phyloP scores from a whole-genome alignment of 2,888 invertebrate genomes.

The Trachelus iudaicus region DNA sequence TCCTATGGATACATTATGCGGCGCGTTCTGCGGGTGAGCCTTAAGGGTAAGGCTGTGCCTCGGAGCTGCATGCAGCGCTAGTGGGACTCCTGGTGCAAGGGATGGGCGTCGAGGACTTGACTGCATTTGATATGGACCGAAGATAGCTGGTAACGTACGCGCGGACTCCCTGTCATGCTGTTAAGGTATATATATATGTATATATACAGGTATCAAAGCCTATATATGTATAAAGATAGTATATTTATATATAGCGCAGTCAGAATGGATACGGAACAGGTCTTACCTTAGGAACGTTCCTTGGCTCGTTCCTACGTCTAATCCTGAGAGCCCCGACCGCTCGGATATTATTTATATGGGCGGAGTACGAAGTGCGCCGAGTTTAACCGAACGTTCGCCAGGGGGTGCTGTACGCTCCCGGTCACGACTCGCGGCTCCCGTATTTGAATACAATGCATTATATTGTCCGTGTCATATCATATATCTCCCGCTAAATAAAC shows the following conservation, averaged over 20 bases:
- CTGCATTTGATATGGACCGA: slow-evolving; percentile 63
- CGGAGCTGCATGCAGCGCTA: slow-evolving; percentile 11
- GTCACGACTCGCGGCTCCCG: slow-evolving; percentile 65
- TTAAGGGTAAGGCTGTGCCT: slow-evolving; percentile 7
- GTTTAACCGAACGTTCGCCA: slow-evolving; percentile 33
- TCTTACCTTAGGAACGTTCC: not conserved
- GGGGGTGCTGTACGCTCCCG: slow-evolving; percentile 53
- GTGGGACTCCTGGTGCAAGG: slow-evolving; percentile 18
- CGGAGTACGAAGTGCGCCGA: slow-evolving; percentile 37
- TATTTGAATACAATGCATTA: slow-evolving; percentile 67
- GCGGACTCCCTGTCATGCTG: slow-evolving; percentile 55
- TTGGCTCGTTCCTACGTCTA: slow-evolving; percentile 35
- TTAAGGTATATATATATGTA: slow-evolving; percentile 33
- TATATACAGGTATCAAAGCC: not conserved
- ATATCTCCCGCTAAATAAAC: slow-evolving; percentile 65
- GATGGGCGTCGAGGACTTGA: slow-evolving; percentile 43
- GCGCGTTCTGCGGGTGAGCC: slow-evolving; percentile 11
- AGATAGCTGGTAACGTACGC: slow-evolving; percentile 63
- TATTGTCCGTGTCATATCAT: slow-evolving; percentile 66
- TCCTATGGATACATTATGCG: slow-evolving; percentile 31
- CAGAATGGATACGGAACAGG: not conserved
- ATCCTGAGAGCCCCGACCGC: slow-evolving; percentile 44
- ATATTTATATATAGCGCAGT: not conserved
- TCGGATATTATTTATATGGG: slow-evolving; percentile 59
- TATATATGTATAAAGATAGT: not conserved